Evolutionary conservation across 2,797 vertebrate genomes (phyloP).

Genomic region (Premnoplex brunnescens): DNA sequence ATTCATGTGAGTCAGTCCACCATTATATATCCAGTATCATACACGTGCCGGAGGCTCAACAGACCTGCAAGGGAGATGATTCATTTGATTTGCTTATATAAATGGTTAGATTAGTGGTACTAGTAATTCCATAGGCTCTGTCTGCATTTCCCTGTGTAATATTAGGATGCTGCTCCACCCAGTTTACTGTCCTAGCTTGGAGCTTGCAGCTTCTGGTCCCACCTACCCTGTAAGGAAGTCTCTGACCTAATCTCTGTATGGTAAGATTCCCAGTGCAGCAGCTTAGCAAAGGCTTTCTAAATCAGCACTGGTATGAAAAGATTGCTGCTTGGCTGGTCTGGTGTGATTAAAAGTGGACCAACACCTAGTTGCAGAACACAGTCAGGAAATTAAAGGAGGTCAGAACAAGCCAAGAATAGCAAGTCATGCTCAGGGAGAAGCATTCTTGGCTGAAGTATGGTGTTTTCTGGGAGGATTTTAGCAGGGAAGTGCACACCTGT

Average conservation of each 20-base stretch:
- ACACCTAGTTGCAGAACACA: slow-evolving; percentile 50
- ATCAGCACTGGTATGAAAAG: slow-evolving; percentile 4
- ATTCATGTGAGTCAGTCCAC: neutral
- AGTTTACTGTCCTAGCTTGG: neutral
- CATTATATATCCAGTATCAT: neutral
- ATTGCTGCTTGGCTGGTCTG: slow-evolving; percentile 25
- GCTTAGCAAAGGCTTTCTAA: slow-evolving; percentile 17
- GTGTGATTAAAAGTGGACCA: slow-evolving; percentile 14
- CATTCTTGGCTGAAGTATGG: neutral
- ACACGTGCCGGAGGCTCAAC: neutral
- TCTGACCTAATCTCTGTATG: neutral
- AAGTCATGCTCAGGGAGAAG: neutral
- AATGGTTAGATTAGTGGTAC: slow-evolving; percentile 20
- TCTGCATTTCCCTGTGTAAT: neutral
- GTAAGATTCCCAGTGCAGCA: neutral
- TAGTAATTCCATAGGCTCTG: neutral
- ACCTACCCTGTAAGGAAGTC: slow-evolving; percentile 15
- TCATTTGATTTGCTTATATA: slow-evolving; percentile 49
- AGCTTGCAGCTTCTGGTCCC: neutral
- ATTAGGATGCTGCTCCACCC: slow-evolving; percentile 1
- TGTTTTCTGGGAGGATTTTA: neutral
- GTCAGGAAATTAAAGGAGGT: slow-evolving; percentile 59
- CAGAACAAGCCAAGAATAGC: slow-evolving; percentile 49
- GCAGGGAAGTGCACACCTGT: neutral
- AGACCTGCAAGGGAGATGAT: slow-evolving; percentile 23